Base-by-base conservation (phyloP, 1,140 invertebrate genomes). In the Thaumatotibia leucotreta region DNA sequence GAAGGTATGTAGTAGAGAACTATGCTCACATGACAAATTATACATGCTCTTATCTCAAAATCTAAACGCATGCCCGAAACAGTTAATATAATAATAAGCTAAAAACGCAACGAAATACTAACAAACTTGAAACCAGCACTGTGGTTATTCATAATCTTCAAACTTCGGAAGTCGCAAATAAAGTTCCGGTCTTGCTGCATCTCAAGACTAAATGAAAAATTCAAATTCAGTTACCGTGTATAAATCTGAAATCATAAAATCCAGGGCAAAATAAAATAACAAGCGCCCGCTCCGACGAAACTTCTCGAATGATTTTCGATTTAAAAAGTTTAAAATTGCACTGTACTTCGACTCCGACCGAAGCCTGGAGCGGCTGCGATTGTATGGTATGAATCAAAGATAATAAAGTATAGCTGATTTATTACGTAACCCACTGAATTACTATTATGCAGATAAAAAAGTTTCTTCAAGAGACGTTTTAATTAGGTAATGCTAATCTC, bases 241-340 rank as follows among this genome's bases (percentile, higher is more conserved):
- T 58, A 58, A 58, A 58, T 58, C 52, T 14, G 23, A 27, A 29
- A 58, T 58, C 39, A 45, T 45, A 45, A 45, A 45, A 45, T 27
- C 24, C 24, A 29, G 24, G 52, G 24, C 52, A 58, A 58, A 58
- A 58, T 58, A 58, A 58, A 58, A 58, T 58, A 58, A 58, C 52
- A 58, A 58, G 52, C 52, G 23, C 52, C 52, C 22, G n/a, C n/a
- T 24, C 52, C 24, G 24, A 14, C 24, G 52, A 58, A 58, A 58
- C 24, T 58, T 58, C 52, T 58, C 52, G 52, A 58, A 58, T 58
- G 52, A 58, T 58, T 58, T 58, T 27, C 52, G 52, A 58, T 58
- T 58, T 58, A 58, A 58, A 58, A 58, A 58, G 52, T 58, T 58
- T 58, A 58, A 58, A 58, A 58, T 58, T 58, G 50, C 50, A 52